A percentile compares a stretch with the other conserved stretches of the same genome.
phyloP scores from a whole-genome alignment of 2,888 invertebrate species.

The Helobdella robusta region DNA sequence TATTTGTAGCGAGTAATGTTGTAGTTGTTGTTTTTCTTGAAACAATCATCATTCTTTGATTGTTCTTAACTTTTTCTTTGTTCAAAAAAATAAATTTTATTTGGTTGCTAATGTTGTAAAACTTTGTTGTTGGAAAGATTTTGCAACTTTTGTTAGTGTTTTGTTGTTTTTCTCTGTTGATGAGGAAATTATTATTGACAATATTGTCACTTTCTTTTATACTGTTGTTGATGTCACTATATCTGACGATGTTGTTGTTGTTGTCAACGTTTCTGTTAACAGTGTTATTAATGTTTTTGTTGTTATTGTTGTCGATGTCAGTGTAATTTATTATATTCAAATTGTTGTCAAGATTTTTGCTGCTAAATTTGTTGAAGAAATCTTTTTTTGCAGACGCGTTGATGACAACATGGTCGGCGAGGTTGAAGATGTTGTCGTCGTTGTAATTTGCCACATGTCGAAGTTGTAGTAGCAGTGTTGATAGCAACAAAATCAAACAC shows the following conservation, averaged over 20 bases:
- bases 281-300: neutral
- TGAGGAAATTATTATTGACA: too few species aligned
- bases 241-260: neutral
- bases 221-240: neutral
- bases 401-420: neutral
- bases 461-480: neutral
- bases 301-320: neutral
- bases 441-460: neutral
- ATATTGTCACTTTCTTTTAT: too few species aligned
- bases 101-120: too few species aligned
- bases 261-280: neutral
- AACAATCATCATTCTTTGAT: too few species aligned
- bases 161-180: too few species aligned
- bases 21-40: neutral
- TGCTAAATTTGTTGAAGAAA: neutral
- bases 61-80: too few species aligned
- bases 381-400: neutral
- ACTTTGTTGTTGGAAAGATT: too few species aligned
- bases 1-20: neutral
- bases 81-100: too few species aligned
- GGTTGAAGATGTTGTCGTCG: neutral
- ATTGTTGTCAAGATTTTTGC: neutral
- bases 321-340: too few species aligned
- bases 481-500: too few species aligned
- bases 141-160: too few species aligned